Percentiles rank a stretch among this genome's conserved stretches.
phyloP scores from a whole-genome alignment of 2,113 vertebrate genomes.

The Todiramphus chloris region DNA sequence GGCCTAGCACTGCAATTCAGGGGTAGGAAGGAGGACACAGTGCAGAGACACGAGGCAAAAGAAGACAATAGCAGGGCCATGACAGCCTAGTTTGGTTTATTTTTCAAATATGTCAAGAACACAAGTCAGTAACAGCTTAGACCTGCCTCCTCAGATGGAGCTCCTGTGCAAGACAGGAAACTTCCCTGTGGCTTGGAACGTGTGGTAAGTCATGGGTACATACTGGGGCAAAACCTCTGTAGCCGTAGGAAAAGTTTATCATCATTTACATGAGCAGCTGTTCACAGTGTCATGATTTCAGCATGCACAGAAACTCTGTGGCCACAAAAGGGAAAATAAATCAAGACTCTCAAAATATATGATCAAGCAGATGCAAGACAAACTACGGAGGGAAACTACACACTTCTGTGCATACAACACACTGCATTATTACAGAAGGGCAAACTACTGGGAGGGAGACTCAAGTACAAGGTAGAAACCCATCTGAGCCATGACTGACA shows the following conservation, averaged over 20 bases:
- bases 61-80: background rate
- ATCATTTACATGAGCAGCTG: background rate
- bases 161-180: background rate
- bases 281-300: background rate
- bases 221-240: background rate
- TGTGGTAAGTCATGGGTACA: rapidly evolving
- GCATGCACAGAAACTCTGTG: background rate
- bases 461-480: background rate
- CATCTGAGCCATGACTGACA: background rate
- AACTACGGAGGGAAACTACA: background rate
- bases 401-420: background rate
- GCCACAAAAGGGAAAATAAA: background rate
- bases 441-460: background rate
- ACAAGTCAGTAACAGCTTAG: background rate
- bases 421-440: background rate
- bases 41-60: background rate
- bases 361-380: background rate
- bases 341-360: background rate
- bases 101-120: background rate
- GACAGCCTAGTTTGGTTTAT: background rate
- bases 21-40: background rate
- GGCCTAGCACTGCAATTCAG: background rate
- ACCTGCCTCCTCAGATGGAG: background rate
- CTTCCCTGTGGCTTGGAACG: background rate
- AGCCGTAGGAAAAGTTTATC: background rate